A percentile compares a stretch with the other conserved stretches of the same genome.
Conservation (phyloP, 2,888 invertebrate genomes). For the Tetragonula carbonaria region DNA sequence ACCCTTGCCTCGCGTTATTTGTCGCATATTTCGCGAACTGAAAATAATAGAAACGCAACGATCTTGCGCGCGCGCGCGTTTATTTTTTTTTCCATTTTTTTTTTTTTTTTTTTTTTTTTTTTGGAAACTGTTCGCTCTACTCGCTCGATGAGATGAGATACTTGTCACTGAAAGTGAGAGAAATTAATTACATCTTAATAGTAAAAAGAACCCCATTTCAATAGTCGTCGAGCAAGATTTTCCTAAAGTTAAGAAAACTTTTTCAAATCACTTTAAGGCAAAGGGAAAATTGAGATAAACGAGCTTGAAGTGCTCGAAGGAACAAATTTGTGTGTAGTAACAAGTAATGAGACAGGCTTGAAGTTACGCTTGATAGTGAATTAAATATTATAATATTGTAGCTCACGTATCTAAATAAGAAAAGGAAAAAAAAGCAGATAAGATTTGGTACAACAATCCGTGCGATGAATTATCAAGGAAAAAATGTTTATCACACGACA, state of each 20-base stretch:
- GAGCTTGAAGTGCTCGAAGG: too few relatives aligned
- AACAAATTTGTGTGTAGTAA: neutral
- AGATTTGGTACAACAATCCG: constrained; percentile 15
- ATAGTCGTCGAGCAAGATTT: too few relatives aligned
- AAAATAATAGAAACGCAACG: constrained; percentile 13
- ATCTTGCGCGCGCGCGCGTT: neutral
- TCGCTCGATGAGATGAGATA: neutral
- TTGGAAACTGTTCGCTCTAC: neutral
- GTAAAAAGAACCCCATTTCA: too few relatives aligned
- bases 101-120: neutral
- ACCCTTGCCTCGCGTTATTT: constrained; percentile 34
- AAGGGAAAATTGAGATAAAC: too few relatives aligned
- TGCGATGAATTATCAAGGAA: constrained; percentile 2
- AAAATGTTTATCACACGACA: neutral
- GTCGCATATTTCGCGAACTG: constrained; percentile 9
- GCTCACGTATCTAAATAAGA: neutral
- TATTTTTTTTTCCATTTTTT: neutral
- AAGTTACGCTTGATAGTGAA: neutral
- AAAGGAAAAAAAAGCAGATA: neutral
- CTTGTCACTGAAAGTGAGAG: neutral
- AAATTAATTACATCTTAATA: neutral
- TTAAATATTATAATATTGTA: neutral
- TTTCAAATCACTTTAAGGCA: too few relatives aligned
- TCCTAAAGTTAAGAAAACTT: too few relatives aligned
- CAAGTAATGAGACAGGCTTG: neutral